Evolutionary conservation across 2,888 invertebrate species (phyloP).

Genomic region (Mimumesa dahlbomi): DNA sequence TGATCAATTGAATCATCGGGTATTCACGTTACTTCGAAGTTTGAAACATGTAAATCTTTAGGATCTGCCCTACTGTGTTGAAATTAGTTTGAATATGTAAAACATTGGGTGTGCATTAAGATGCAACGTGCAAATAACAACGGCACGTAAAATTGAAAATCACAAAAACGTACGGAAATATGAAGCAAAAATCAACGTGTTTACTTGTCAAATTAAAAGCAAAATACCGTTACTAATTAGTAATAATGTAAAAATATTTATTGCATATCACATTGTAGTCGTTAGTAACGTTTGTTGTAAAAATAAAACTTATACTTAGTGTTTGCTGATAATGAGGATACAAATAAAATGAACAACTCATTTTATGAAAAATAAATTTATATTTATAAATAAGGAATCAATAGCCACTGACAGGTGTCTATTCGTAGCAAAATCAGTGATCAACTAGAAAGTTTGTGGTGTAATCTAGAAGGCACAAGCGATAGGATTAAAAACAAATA

Average conservation of each 20-base stretch:
- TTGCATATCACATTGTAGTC: background rate
- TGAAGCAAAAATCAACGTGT: constrained; percentile 4
- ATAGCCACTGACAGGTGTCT: constrained; percentile 27
- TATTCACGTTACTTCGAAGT: background rate
- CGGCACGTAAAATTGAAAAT: constrained; percentile 14
- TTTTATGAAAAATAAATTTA: constrained; percentile 62
- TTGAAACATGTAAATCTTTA: too few species aligned
- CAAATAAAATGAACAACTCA: constrained; percentile 57
- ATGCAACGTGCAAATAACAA: constrained; percentile 44
- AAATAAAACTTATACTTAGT: constrained; percentile 18
- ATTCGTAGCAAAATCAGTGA: background rate
- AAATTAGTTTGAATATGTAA: too few species aligned
- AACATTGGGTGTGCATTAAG: constrained; percentile 12
- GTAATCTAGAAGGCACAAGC: constrained; percentile 3
- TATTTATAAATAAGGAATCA: constrained; percentile 61
- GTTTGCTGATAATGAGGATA: too few species aligned
- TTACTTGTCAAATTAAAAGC: too few species aligned
- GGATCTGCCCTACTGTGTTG: constrained; percentile 45
- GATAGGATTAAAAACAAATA: constrained; percentile 25
- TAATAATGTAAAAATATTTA: background rate
- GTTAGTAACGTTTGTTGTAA: background rate
- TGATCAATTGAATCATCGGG: too few species aligned
- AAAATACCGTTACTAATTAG: background rate
- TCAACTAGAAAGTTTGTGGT: background rate
- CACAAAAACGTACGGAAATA: background rate